A percentile compares a stretch with the other conserved stretches of the same genome.
Evolutionary conservation across 1,140 invertebrate genomes (phyloP).

Genomic region (Pachypeltis micranthus): DNA sequence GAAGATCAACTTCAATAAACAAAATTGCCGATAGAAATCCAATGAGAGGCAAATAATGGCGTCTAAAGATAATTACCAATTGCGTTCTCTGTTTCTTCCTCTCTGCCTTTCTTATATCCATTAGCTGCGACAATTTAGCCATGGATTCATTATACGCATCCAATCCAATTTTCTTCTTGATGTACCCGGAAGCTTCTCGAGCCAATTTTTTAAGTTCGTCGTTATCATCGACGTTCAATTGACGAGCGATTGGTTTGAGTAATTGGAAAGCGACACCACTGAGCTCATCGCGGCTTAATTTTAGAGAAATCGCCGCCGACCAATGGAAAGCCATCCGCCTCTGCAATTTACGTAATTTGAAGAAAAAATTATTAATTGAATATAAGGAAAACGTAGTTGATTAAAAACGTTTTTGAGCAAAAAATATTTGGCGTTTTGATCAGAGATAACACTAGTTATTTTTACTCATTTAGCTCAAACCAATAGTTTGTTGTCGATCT

Average conservation of each 20-base stretch:
- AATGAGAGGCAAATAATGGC: too few relatives aligned
- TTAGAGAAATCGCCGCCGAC: constrained; percentile 49
- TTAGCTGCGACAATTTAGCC: constrained; percentile 41
- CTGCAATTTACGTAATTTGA: constrained; percentile 35
- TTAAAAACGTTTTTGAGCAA: too few relatives aligned
- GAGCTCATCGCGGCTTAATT: constrained; percentile 43
- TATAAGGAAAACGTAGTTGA: neutral
- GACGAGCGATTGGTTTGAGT: constrained; percentile 52
- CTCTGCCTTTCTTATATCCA: constrained; percentile 49
- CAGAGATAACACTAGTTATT: too few relatives aligned
- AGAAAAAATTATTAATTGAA: constrained; percentile 15
- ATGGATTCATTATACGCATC: constrained; percentile 50
- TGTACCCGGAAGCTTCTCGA: constrained; percentile 49
- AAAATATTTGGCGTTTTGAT: too few relatives aligned
- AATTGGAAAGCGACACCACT: constrained; percentile 42
- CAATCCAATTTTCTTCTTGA: constrained; percentile 51
- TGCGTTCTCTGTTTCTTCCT: constrained; percentile 48
- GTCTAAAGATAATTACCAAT: constrained; percentile 37
- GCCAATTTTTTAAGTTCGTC: constrained; percentile 40
- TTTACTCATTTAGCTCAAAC: too few relatives aligned
- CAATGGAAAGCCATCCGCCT: constrained; percentile 56
- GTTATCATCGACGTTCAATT: constrained; percentile 41
- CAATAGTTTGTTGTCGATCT: too few relatives aligned
- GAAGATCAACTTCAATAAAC: too few relatives aligned
- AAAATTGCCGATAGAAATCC: too few relatives aligned